These are phyloP conservation scores for Drosophila fulvimacula DNA, from an alignment of 2,888 invertebrate genomes.

Conservation along the genomic window DNA sequence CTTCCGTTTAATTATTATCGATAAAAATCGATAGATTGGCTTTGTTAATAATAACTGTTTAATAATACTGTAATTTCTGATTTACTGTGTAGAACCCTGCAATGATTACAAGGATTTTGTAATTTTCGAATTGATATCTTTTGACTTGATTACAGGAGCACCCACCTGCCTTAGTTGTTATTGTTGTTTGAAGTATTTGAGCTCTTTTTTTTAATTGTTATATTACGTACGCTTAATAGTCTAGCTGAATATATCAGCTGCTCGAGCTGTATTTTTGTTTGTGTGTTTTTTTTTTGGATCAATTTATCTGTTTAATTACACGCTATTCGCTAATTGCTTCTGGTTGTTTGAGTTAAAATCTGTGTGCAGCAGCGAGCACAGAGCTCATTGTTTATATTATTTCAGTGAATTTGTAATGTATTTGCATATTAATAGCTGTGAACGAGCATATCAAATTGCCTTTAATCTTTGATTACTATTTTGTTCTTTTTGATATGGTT, in stretches of 20 bases:
- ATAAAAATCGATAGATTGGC: no score
- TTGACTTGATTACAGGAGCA: conserved; percentile 43
- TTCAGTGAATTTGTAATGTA: not conserved
- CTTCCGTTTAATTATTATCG: no score
- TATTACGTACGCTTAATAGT: conserved; percentile 9
- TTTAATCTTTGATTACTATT: not conserved
- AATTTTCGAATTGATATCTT: no score
- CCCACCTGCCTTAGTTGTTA: no score
- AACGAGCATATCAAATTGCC: not conserved
- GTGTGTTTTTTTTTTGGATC: not conserved
- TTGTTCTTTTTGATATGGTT: not conserved
- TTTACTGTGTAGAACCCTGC: no score
- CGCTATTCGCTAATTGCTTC: conserved; percentile 12
- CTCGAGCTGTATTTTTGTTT: not conserved
- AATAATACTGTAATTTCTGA: no score
- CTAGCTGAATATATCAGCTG: conserved; percentile 1
- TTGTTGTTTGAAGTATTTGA: conserved; percentile 18
- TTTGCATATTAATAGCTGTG: conserved; percentile 8
- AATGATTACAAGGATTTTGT: no score
- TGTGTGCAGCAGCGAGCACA: not conserved
- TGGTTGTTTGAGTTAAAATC: conserved; percentile 2
- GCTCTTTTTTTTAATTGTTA: conserved; percentile 19
- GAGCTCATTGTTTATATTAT: conserved; percentile 1
- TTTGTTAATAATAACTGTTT: no score
- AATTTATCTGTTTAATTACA: conserved; percentile 1